These are phyloP conservation scores for Ips typographus DNA, from an alignment of 1,140 invertebrate species.

Conservation along the genomic window DNA sequence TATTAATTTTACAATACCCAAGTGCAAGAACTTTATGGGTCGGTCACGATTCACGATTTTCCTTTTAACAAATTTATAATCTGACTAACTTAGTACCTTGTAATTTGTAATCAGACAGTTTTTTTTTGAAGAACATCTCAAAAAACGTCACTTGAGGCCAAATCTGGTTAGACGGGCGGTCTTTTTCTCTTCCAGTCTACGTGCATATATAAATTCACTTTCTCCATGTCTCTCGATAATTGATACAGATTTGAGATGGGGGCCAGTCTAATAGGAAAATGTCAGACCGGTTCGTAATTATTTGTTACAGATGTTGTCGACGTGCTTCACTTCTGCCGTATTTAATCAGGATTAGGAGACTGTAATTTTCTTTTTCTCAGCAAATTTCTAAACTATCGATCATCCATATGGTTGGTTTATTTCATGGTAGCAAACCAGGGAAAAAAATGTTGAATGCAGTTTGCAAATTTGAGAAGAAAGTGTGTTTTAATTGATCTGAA, in stretches of 20 bases:
- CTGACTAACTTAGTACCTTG: too few species aligned
- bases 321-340: too few species aligned
- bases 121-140: too few species aligned
- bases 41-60: not conserved
- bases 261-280: not conserved
- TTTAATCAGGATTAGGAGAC: too few species aligned
- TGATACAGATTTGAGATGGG: slow-evolving; percentile 10
- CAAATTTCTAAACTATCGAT: too few species aligned
- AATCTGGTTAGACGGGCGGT: slow-evolving; percentile 11
- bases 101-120: too few species aligned
- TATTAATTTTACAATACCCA: slow-evolving; percentile 2
- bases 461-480: too few species aligned
- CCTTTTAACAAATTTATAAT: not conserved
- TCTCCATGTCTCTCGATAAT: slow-evolving; percentile 9
- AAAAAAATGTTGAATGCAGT: too few species aligned
- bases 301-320: not conserved
- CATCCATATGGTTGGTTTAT: too few species aligned
- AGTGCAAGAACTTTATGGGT: not conserved
- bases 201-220: slow-evolving; percentile 15
- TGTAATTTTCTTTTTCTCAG: too few species aligned
- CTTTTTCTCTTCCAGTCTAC: not conserved
- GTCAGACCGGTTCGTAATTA: not conserved
- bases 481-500: too few species aligned
- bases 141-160: not conserved
- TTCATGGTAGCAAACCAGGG: too few species aligned